Percentiles rank a stretch among this genome's conserved stretches.
Conservation (phyloP, 2,113 vertebrate species). For the Alethe castanea region DNA sequence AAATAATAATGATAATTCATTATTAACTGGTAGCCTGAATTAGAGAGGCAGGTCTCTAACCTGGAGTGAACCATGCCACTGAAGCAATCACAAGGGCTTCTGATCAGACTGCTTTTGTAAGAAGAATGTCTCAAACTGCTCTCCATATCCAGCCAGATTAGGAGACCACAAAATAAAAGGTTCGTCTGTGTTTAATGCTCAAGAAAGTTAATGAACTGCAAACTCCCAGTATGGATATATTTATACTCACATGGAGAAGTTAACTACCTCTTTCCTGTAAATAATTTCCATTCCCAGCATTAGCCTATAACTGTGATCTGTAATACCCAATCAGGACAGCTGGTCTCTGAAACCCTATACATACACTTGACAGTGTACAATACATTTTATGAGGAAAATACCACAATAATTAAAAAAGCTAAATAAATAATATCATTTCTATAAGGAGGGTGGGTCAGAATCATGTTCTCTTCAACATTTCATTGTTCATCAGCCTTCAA, state of each 20-base stretch:
- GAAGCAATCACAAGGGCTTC: neutral
- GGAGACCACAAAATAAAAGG: neutral
- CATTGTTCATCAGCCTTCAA: neutral
- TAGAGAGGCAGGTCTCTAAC: neutral
- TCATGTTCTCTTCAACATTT: neutral
- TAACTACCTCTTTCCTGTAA: neutral
- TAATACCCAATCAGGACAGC: neutral
- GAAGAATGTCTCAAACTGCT: neutral
- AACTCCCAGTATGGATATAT: neutral
- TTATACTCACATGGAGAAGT: neutral
- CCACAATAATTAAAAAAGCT: neutral
- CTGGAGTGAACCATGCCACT: neutral
- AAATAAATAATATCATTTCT: neutral
- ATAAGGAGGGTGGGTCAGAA: neutral
- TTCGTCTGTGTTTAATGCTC: neutral
- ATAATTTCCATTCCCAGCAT: neutral
- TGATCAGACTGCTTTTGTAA: rapidly evolving
- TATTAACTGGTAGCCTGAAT: neutral
- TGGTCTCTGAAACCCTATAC: neutral
- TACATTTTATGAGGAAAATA: neutral
- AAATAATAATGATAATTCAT: neutral
- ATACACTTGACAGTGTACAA: neutral
- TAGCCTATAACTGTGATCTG: neutral
- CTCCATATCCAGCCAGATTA: neutral
- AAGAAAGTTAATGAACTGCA: neutral